Base-by-base conservation (phyloP, 2,113 vertebrate species). In the Abramis brama region DNA sequence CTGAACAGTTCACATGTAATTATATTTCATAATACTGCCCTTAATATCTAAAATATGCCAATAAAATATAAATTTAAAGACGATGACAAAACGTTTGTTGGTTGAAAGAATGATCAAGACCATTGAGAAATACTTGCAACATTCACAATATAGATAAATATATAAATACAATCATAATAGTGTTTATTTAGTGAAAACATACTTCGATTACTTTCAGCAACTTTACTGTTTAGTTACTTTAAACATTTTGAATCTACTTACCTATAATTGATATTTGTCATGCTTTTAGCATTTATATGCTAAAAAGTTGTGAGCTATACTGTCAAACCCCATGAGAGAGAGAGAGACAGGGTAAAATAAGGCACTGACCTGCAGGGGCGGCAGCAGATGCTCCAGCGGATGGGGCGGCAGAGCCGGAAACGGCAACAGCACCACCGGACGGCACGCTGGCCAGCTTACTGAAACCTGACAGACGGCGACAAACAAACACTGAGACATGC, bases 401-500 rank as follows among this genome's bases (percentile, higher is more conserved):
- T 73, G 86, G 71, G 64, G 89, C 91, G 1, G 88, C 93, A 87
- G 95, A 94, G 83, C 90, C 93, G 89, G 97, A 94, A n/a, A 96
- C 96, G 0, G 96, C 95, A 4, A 97, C 97, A 0, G 97, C 95
- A 9, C 96, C 97, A 2, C 96, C 97, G 1, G 96, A 93, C 0
- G 97, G 97, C 90, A 99, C 93, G 62, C 97, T 97, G 95, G 98
- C 97, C 85, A 98, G 94, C 33, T 98, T 99, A 66, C 96, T 91
- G 10, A 96, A 96, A 71, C 97, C 98, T 99, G 89, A 6, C 7
- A 57, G 2, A 88, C 47, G 87, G 86, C 76, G 19, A 80, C 25
- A 89, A 89, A 78, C 60, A 71, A 21, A 55, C 19, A 43, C 43
- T 9, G 43, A 43, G 43, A 43, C 43, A 9, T 43, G 39, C 39